Conservation (phyloP, 92 coral and sea anemone genomes). For the Diadumene lineata region DNA sequence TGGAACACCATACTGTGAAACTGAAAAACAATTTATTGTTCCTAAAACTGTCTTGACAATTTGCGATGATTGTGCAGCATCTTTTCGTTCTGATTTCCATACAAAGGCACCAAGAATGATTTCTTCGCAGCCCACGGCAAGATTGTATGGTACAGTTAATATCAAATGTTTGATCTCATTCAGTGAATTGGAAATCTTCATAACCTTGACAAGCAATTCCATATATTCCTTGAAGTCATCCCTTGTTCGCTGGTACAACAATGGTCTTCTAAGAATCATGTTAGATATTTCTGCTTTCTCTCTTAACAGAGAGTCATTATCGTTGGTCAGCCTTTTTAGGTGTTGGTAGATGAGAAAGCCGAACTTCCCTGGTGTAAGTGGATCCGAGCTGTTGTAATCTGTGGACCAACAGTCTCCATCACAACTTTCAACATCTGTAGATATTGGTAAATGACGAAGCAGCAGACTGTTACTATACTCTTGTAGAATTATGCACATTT, state of each 20-base stretch:
- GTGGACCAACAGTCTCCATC: not conserved
- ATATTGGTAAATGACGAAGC: not conserved
- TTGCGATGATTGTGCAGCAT: not conserved
- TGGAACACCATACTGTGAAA: too few species aligned
- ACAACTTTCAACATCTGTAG: not conserved
- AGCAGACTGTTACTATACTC: not conserved
- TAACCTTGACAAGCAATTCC: slow-evolving; percentile 19
- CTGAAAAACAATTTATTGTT: not conserved
- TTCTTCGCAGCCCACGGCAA: slow-evolving; percentile 37
- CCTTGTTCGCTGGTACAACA: not conserved
- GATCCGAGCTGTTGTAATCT: not conserved
- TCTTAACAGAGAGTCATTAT: not conserved
- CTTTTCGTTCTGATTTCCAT: slow-evolving; percentile 6
- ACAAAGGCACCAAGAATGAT: slow-evolving; percentile 41
- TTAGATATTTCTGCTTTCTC: not conserved
- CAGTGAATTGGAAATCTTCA: slow-evolving; percentile 20
- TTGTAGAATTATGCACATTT: not conserved
- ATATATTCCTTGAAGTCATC: slow-evolving; percentile 14
- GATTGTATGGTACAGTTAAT: not conserved
- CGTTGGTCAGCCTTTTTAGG: not conserved
- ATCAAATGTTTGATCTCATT: slow-evolving; percentile 36
- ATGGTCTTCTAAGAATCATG: not conserved
- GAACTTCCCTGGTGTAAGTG: slow-evolving; percentile 11
- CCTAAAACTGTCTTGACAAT: slow-evolving; percentile 8
- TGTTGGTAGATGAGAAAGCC: not conserved